Evolutionary conservation across 2,888 invertebrate genomes (phyloP), one percentile per base, ranked within the genome.

Genomic region (Parthenolecanium corni): DNA sequence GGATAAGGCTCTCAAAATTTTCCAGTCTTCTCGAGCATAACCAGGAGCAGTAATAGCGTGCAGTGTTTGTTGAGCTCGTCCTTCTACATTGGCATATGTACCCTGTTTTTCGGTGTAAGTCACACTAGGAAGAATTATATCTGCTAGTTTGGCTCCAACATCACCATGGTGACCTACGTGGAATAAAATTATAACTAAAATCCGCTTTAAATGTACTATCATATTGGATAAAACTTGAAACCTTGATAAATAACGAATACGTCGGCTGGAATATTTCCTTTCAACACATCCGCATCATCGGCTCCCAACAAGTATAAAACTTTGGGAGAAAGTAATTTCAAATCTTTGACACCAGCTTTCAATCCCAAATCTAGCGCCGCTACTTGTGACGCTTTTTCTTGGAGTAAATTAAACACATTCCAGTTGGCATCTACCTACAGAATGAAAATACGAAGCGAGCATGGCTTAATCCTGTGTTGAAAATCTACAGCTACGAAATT

Each of bases 81-180:
- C 98, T 79, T 99, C 98, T 0, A 93, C 96, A 77, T 98, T 98
- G 0, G 94, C 94, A 75, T 89, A 98, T 0, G 90, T 94, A n/a
- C 83, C 94, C 73, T 89, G 86, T 76, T 98, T 98, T 79, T 98
- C 98, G 0, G 98, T 98, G 76, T 97, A 99, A 0, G 98, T 96
- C 5, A 94, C 93, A 66, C 96, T 92, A 1, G 98, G 94, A 12
- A 98, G 76, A 64, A 98, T 82, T 2, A 90, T 82, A 76, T 98
- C 95, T 40, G 98, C 97, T 67, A 92, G 85, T 44, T 81, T 75
- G 1, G 97, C 98, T 61, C 97, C 97, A 65, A 76, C 79, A 75
- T 99, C 98, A 65, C 98, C 98, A 76, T 97, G 97, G 77, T 95
- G 95, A 57, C 93, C 91, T 89, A 20, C 40, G 11, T n/a, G 16